Percentiles rank a stretch among this genome's conserved stretches.
Conservation (phyloP, 2,797 vertebrate genomes). For the Rhinoraja longicauda region DNA sequence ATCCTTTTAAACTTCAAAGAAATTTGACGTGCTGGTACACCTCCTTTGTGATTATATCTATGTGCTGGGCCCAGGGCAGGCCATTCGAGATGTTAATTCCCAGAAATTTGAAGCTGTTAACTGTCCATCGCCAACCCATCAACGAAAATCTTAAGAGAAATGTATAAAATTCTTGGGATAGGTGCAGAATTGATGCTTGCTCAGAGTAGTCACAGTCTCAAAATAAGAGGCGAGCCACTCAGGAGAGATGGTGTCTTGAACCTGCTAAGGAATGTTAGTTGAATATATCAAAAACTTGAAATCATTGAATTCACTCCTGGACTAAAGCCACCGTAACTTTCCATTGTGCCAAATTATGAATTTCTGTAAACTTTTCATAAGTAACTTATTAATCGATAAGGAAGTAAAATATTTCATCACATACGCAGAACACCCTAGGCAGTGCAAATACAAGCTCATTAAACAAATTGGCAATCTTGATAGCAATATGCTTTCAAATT, state of each 20-base stretch:
- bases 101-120: no score
- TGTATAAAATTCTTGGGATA: no score
- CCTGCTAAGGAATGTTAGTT: background rate
- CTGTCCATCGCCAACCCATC: no score
- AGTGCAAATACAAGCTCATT: slow-evolving; percentile 29
- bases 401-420: slow-evolving; percentile 28
- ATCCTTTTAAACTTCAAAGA: no score
- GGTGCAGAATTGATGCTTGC: no score
- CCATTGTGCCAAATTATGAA: slow-evolving; percentile 10
- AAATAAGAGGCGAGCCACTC: no score
- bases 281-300: background rate
- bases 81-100: no score
- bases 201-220: no score
- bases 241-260: background rate
- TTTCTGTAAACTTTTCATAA: slow-evolving; percentile 12
- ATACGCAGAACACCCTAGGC: slow-evolving; percentile 10
- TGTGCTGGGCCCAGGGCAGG: no score
- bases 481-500: slow-evolving; percentile 7
- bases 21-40: no score
- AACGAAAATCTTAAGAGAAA: no score
- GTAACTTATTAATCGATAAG: slow-evolving; percentile 35
- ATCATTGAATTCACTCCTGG: background rate
- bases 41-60: no score
- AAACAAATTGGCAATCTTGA: background rate
- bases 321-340: slow-evolving; percentile 16